Evolutionary conservation across 2,888 invertebrate genomes (phyloP).

Genomic region (Ctenicera cuprea): DNA sequence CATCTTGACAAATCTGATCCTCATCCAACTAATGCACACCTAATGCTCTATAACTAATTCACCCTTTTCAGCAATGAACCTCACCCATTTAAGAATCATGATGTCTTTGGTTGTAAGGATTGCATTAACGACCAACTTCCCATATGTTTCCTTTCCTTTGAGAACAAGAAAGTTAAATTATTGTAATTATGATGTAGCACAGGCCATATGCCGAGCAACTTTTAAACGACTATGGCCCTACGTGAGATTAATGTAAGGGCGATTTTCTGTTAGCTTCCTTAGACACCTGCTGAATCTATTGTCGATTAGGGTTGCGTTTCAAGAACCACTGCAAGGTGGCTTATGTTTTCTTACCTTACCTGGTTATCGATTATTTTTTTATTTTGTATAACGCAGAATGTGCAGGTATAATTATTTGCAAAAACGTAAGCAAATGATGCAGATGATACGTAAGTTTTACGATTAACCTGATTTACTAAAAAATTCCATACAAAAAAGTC

Average conservation of each 20-base stretch:
- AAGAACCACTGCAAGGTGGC: slow-evolving; percentile 53
- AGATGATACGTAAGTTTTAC: not conserved
- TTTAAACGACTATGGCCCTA: slow-evolving; percentile 58
- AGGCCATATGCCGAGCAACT: slow-evolving; percentile 65
- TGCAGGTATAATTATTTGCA: slow-evolving; percentile 11
- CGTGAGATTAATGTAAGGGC: slow-evolving; percentile 57
- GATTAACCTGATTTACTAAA: no score
- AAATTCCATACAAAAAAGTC: no score
- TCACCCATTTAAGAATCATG: slow-evolving; percentile 50
- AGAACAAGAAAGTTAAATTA: slow-evolving; percentile 62
- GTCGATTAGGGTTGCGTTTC: slow-evolving; percentile 48
- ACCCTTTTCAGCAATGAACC: slow-evolving; percentile 65
- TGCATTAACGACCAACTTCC: slow-evolving; percentile 57
- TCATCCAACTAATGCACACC: slow-evolving; percentile 46
- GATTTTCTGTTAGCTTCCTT: slow-evolving; percentile 47
- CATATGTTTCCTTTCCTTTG: slow-evolving; percentile 59
- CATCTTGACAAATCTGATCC: slow-evolving; percentile 63
- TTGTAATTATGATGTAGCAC: slow-evolving; percentile 71
- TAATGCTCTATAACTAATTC: slow-evolving; percentile 61
- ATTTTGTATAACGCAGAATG: slow-evolving; percentile 15
- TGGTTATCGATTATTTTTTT: slow-evolving; percentile 46
- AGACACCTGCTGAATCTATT: slow-evolving; percentile 55
- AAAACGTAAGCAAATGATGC: no score
- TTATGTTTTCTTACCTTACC: slow-evolving; percentile 53
- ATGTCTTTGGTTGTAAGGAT: slow-evolving; percentile 44